Conservation (phyloP, 1,140 invertebrate genomes). For the Chrysopa pallens region DNA sequence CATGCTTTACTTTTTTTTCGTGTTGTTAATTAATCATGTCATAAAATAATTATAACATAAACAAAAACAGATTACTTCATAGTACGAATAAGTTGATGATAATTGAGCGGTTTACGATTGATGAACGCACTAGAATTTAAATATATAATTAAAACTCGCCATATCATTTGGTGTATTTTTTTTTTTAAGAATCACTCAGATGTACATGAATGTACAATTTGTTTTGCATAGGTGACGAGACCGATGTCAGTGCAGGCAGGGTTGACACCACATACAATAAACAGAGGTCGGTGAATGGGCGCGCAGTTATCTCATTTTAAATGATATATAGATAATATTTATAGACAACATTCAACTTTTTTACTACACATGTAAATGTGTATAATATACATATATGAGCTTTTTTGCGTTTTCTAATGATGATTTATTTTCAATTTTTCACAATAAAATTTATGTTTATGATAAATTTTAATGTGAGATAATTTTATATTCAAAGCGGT, state of each 20-base stretch:
- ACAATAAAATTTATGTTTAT: too few species aligned
- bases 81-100: too few species aligned
- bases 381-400: too few species aligned
- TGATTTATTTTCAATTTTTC: too few species aligned
- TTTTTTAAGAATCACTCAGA: conserved; percentile 4
- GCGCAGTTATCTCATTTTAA: not conserved
- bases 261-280: not conserved
- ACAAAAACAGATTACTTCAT: not conserved
- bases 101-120: too few species aligned
- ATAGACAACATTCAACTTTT: too few species aligned
- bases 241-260: conserved; percentile 13
- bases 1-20: conserved; percentile 18
- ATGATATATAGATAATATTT: too few species aligned
- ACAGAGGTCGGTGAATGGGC: not conserved
- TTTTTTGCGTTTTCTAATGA: too few species aligned
- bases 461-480: too few species aligned
- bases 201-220: conserved; percentile 1
- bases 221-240: conserved; percentile 17
- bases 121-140: too few species aligned
- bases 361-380: too few species aligned
- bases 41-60: conserved; percentile 4
- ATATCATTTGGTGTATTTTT: not conserved
- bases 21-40: not conserved
- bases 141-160: not conserved
- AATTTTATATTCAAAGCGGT: too few species aligned